A percentile compares a stretch with the other conserved stretches of the same genome.
These are phyloP conservation scores for Dicranocentrus wangi DNA, from an alignment of 2,888 invertebrate genomes.

Conservation along the genomic window DNA sequence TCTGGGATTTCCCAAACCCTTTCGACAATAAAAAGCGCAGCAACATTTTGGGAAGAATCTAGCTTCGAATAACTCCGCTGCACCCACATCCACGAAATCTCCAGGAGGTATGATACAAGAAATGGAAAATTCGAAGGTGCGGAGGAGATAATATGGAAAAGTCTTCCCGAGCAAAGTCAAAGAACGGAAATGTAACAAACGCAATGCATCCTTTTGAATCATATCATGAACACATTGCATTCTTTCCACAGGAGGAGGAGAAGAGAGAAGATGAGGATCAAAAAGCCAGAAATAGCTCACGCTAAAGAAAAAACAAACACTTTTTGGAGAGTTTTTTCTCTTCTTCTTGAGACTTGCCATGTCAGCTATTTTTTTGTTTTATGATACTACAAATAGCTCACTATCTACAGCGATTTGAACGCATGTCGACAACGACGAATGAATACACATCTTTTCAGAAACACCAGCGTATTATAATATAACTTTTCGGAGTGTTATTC, in stretches of 20 bases:
- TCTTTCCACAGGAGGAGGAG: neutral
- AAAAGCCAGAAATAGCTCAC: slow-evolving; percentile 38
- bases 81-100: slow-evolving; percentile 20
- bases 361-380: slow-evolving; percentile 51
- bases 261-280: slow-evolving; percentile 3
- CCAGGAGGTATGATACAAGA: slow-evolving; percentile 40
- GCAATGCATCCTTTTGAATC: slow-evolving; percentile 2
- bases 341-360: slow-evolving; percentile 41
- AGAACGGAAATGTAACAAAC: neutral
- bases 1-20: slow-evolving; percentile 24
- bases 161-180: neutral
- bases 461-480: neutral
- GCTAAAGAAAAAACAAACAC: slow-evolving; percentile 30
- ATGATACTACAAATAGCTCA: slow-evolving; percentile 37
- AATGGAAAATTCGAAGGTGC: slow-evolving; percentile 4
- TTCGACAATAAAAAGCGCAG: neutral
- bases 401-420: slow-evolving; percentile 3
- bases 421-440: slow-evolving; percentile 12
- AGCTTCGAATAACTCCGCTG: neutral
- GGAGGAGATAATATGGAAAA: slow-evolving; percentile 2
- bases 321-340: slow-evolving; percentile 27
- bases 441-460: neutral
- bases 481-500: neutral
- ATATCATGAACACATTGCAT: slow-evolving; percentile 3
- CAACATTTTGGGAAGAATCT: neutral